These are phyloP conservation scores for Agonopterix heracliana DNA, from an alignment of 2,888 invertebrate genomes.

Conservation along the genomic window DNA sequence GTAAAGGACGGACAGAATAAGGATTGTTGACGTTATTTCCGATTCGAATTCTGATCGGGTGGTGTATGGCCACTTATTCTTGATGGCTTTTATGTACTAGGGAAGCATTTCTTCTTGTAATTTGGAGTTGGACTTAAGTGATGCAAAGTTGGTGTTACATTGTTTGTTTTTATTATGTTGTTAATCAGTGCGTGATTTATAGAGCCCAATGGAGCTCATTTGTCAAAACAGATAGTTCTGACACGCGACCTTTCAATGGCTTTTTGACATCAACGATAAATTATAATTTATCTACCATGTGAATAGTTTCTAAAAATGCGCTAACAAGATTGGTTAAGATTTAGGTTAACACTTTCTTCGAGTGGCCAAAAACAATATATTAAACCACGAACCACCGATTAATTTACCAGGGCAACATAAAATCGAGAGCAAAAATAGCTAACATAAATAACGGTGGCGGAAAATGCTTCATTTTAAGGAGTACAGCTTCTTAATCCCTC, in stretches of 20 bases:
- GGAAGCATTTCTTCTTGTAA: neutral
- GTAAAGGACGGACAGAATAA: slow-evolving; percentile 20
- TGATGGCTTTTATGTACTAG: neutral
- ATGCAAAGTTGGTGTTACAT: too few species aligned
- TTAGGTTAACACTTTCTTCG: neutral
- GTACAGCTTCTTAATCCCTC: slow-evolving; percentile 58
- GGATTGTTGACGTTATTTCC: slow-evolving; percentile 9
- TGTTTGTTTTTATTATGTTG: too few species aligned
- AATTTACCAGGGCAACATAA: slow-evolving; percentile 33
- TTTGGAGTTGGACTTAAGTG: neutral
- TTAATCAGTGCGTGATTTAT: too few species aligned
- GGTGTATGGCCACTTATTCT: slow-evolving; percentile 1
- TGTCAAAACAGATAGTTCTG: too few species aligned
- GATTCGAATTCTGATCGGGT: neutral
- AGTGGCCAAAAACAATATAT: slow-evolving; percentile 7
- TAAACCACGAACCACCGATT: slow-evolving; percentile 14
- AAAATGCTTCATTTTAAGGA: slow-evolving; percentile 63
- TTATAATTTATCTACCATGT: too few species aligned
- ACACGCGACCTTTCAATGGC: too few species aligned
- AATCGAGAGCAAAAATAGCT: slow-evolving; percentile 36
- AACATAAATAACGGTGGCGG: slow-evolving; percentile 43
- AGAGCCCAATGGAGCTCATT: too few species aligned
- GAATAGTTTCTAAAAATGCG: too few species aligned
- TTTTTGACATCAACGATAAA: too few species aligned
- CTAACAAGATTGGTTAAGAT: too few species aligned